These are phyloP conservation scores for Heliconius hewitsoni DNA, from an alignment of 1,140 invertebrate species.

Conservation along the genomic window DNA sequence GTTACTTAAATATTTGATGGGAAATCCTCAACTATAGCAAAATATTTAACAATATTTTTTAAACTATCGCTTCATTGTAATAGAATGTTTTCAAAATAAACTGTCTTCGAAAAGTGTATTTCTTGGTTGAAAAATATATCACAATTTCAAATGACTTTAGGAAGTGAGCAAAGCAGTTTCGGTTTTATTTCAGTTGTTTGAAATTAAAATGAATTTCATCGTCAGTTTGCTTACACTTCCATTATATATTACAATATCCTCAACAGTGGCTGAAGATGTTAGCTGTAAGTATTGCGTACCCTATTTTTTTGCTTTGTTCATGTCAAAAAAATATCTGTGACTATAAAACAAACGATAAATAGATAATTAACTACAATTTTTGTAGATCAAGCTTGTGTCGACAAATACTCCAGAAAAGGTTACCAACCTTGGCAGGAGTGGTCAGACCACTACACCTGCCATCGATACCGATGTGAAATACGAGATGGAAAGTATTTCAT, in stretches of 20 bases:
- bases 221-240: conserved; percentile 7
- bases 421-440: conserved; percentile 78
- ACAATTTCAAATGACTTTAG: conserved; percentile 15
- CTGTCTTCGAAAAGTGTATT: conserved; percentile 47
- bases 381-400: conserved; percentile 75
- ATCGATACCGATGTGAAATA: conserved; percentile 72
- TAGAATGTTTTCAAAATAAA: conserved; percentile 57
- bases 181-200: conserved; percentile 1
- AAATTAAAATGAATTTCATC: neutral
- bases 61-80: conserved; percentile 34
- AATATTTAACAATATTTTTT: conserved; percentile 40
- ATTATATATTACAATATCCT: conserved; percentile 16
- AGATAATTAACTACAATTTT: neutral
- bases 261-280: conserved; percentile 41
- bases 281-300: conserved; percentile 43
- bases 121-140: conserved; percentile 34
- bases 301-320: neutral
- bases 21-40: conserved; percentile 33
- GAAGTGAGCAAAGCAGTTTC: neutral
- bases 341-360: neutral
- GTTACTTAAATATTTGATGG: conserved; percentile 32
- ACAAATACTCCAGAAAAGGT: conserved; percentile 77
- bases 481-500: conserved; percentile 76
- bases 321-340: no score
- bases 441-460: conserved; percentile 77